A percentile compares a stretch with the other conserved stretches of the same genome.
Conservation (phyloP, 2,113 vertebrate species). For the Chloropsis hardwickii region DNA sequence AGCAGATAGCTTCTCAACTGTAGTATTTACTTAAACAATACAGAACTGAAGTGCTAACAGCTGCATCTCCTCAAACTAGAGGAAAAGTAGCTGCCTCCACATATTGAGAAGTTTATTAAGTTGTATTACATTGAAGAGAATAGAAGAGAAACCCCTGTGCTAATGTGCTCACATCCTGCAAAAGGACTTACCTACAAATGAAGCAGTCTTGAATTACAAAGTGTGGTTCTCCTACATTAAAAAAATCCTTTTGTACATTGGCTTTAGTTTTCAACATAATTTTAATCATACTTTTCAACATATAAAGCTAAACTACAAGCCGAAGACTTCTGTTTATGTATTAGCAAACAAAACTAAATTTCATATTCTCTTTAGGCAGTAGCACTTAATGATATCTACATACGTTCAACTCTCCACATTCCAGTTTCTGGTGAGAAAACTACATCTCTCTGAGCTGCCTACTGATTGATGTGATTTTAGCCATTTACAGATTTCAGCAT, state of each 20-base stretch:
- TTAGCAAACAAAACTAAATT: neutral
- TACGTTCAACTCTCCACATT: neutral
- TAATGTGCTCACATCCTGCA: neutral
- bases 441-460: neutral
- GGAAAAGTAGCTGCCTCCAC: neutral
- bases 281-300: conserved; percentile 7
- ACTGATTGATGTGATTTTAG: neutral
- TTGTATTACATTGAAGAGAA: neutral
- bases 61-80: neutral
- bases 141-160: neutral
- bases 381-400: neutral
- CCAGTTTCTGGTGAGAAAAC: neutral
- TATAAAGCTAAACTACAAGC: conserved; percentile 21
- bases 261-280: neutral
- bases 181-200: neutral
- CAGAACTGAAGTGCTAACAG: neutral
- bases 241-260: neutral
- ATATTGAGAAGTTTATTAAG: neutral
- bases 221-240: neutral
- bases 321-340: neutral
- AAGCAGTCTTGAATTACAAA: neutral
- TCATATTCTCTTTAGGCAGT: neutral
- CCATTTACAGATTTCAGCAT: neutral
- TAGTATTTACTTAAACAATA: neutral
- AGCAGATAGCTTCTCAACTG: neutral